These are phyloP conservation scores for Delichon dasypus DNA, from an alignment of 2,797 vertebrate species.

Conservation along the genomic window DNA sequence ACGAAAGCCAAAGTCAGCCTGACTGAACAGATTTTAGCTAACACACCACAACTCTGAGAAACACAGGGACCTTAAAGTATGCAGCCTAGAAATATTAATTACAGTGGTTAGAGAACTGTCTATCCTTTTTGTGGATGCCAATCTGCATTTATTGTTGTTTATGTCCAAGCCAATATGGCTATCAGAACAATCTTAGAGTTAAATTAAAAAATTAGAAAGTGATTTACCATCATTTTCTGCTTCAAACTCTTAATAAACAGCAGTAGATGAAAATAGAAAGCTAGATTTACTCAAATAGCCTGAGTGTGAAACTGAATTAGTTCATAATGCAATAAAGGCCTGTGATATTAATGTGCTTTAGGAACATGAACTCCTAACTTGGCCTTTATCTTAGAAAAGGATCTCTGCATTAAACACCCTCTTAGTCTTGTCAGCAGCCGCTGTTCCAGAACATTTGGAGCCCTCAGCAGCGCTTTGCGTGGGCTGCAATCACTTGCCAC, in stretches of 20 bases:
- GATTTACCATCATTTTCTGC: constrained; percentile 22
- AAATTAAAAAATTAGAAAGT: constrained; percentile 59
- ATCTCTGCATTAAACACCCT: not conserved
- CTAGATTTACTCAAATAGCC: constrained; percentile 7
- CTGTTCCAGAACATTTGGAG: not conserved
- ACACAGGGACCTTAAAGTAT: constrained; percentile 1
- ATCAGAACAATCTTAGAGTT: constrained; percentile 29
- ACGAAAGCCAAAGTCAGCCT: constrained; percentile 59
- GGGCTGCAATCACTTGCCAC: not conserved
- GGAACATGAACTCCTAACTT: not conserved
- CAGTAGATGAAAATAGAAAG: constrained; percentile 45
- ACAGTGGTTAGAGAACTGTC: constrained; percentile 17
- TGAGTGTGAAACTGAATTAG: constrained; percentile 35
- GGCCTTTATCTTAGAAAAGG: not conserved
- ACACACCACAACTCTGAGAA: constrained; percentile 32
- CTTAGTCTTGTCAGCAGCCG: not conserved
- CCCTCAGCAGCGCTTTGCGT: rapidly evolving
- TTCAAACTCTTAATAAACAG: constrained; percentile 40
- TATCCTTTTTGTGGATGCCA: constrained; percentile 25
- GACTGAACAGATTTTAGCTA: constrained; percentile 47
- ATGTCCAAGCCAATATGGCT: constrained; percentile 45
- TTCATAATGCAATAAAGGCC: constrained; percentile 20
- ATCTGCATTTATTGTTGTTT: constrained; percentile 35
- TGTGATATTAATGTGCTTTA: not conserved
- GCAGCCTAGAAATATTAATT: constrained; percentile 43